A percentile compares a stretch with the other conserved stretches of the same genome.
Conservation (phyloP, 2,888 invertebrate species). For the Euzetes globulus region DNA sequence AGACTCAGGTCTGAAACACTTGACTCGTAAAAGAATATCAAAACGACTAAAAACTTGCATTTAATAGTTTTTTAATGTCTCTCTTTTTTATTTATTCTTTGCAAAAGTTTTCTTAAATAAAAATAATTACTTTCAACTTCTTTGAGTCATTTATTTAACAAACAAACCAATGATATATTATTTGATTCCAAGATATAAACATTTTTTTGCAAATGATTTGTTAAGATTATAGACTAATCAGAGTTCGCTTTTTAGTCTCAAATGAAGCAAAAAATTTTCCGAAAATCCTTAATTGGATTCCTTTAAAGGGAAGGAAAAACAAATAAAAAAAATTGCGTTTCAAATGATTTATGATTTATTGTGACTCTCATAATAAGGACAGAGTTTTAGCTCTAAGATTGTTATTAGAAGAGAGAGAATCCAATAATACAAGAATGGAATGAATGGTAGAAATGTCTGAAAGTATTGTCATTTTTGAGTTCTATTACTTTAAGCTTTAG, state of each 20-base stretch:
- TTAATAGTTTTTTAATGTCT: conserved; percentile 4
- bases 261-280: neutral
- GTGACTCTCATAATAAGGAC: neutral
- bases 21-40: neutral
- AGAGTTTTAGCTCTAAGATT: neutral
- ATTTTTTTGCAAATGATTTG: neutral
- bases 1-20: neutral
- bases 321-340: neutral
- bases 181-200: neutral
- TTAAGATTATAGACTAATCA: neutral
- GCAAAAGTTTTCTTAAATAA: neutral
- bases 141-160: neutral
- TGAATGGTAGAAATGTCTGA: neutral
- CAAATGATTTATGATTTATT: neutral
- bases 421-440: neutral
- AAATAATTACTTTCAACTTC: neutral
- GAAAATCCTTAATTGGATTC: neutral
- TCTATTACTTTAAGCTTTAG: neutral
- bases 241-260: neutral
- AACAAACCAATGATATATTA: neutral
- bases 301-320: neutral
- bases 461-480: conserved; percentile 1
- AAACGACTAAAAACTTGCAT: neutral
- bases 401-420: neutral
- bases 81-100: neutral